phyloP scores from a whole-genome alignment of 2,113 vertebrate genomes.

The Megaceryle maxima region DNA sequence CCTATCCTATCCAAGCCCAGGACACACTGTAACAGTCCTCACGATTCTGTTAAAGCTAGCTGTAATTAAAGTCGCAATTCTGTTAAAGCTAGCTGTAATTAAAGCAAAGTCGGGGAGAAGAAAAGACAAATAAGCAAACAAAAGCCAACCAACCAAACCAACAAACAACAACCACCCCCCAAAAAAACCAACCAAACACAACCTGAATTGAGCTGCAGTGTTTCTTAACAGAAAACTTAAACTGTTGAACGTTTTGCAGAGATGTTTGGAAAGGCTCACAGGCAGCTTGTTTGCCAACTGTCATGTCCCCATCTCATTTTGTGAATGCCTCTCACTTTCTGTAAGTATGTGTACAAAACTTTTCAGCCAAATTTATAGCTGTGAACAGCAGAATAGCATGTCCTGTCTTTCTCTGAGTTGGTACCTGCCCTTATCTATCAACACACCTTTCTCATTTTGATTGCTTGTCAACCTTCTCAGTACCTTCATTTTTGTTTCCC shows the following conservation, averaged over 20 bases:
- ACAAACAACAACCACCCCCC: too few relatives aligned
- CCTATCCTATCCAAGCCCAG: too few relatives aligned
- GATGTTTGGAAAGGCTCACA: background rate
- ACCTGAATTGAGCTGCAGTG: background rate
- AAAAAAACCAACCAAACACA: too few relatives aligned
- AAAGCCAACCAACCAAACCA: too few relatives aligned
- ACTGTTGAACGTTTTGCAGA: background rate
- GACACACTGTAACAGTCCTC: background rate
- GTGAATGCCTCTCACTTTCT: background rate
- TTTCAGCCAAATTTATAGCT: background rate
- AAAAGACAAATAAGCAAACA: too few relatives aligned
- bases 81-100: background rate
- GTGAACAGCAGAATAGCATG: background rate
- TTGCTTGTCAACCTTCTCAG: accelerated
- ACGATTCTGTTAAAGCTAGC: background rate
- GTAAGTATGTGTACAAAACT: background rate
- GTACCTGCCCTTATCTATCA: background rate
- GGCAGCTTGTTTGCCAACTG: background rate
- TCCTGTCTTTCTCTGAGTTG: background rate
- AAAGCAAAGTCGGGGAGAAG: background rate
- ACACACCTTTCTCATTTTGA: background rate
- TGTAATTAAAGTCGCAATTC: background rate
- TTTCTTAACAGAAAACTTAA: background rate
- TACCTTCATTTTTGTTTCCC: background rate
- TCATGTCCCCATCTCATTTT: background rate